Evolutionary conservation across 2,797 vertebrate species (phyloP).

Genomic region (Mionectes olivaceus): DNA sequence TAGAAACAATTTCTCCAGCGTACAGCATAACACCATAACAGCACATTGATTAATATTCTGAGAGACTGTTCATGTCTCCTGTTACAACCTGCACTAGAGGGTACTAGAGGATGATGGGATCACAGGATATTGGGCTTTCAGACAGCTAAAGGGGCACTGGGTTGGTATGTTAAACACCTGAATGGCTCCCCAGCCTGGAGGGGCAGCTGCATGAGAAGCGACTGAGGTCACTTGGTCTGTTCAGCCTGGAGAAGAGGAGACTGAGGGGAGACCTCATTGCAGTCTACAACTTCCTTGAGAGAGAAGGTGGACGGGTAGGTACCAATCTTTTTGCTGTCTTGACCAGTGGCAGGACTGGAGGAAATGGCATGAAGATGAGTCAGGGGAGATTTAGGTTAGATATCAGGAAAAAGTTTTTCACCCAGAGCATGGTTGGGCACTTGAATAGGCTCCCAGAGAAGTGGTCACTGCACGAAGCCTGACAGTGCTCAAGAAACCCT

Average conservation of each 20-base stretch:
- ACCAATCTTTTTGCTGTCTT: rapidly evolving
- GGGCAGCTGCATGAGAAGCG: background rate
- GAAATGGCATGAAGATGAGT: rapidly evolving
- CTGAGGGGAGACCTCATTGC: background rate
- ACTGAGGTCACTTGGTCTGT: background rate
- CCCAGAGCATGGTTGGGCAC: rapidly evolving
- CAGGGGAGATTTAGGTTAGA: rapidly evolving
- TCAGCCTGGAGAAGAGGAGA: background rate
- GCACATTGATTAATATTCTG: background rate
- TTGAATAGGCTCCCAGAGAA: background rate
- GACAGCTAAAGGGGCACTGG: background rate
- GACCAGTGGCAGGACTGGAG: rapidly evolving
- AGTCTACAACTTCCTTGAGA: background rate
- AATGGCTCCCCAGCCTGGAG: background rate
- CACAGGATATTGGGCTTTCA: background rate
- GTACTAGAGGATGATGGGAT: background rate
- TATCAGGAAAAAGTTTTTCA: background rate
- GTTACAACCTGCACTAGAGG: background rate
- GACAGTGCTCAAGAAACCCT: rapidly evolving
- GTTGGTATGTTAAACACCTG: background rate
- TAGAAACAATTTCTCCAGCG: background rate
- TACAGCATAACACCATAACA: background rate
- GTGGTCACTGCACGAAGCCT: background rate
- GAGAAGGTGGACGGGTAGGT: rapidly evolving
- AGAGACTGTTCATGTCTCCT: background rate